Conservation (phyloP, 1,140 invertebrate species). For the Drosophila funebris region DNA sequence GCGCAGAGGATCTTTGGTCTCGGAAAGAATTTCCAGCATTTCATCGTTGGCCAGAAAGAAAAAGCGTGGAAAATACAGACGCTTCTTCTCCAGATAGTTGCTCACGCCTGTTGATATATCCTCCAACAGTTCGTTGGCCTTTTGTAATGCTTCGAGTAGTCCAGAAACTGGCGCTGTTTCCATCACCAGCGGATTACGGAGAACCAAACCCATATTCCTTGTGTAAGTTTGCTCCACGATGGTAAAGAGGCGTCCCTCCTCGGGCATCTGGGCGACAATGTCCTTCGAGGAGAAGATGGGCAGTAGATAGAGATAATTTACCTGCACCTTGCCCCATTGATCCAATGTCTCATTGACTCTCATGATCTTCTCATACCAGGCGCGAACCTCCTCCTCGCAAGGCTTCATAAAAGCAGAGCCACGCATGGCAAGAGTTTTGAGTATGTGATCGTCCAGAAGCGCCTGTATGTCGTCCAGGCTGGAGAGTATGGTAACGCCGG, state of each 20-base stretch:
- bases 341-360: constrained; percentile 92
- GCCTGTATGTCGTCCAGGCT: constrained; percentile 94
- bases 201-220: constrained; percentile 90
- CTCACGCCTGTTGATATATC: constrained; percentile 94
- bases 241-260: constrained; percentile 92
- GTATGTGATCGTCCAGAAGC: constrained; percentile 94
- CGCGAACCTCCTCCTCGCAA: constrained; percentile 90
- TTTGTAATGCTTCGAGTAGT: constrained; percentile 90
- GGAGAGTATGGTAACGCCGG: constrained; percentile 90
- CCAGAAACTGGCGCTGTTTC: constrained; percentile 89
- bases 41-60: constrained; percentile 98
- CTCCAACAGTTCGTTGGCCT: constrained; percentile 90
- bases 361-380: constrained; percentile 92
- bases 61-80: constrained; percentile 95
- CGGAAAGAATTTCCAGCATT: constrained; percentile 96
- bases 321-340: constrained; percentile 94
- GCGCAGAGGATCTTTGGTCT: constrained; percentile 93
- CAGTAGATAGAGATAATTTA: constrained; percentile 95
- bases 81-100: constrained; percentile 95
- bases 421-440: constrained; percentile 94
- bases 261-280: constrained; percentile 96
- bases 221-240: constrained; percentile 92
- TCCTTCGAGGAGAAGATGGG: constrained; percentile 97
- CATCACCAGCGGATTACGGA: constrained; percentile 90
- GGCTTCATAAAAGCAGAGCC: constrained; percentile 96